phyloP scores from a whole-genome alignment of 2,113 vertebrate genomes.

The Equus quagga region DNA sequence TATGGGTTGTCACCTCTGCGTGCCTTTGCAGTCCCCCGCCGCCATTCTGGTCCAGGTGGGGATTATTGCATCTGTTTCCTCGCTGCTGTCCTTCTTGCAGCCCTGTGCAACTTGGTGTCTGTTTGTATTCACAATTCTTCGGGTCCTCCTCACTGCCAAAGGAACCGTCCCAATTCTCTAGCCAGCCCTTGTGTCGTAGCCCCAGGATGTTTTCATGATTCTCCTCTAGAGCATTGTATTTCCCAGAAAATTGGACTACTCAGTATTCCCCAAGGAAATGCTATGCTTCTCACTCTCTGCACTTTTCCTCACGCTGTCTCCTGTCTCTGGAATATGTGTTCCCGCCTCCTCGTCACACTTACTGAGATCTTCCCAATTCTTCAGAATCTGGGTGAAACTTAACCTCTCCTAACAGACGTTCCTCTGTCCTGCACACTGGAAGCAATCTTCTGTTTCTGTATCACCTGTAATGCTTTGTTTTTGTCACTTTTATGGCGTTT shows the following conservation, averaged over 20 bases:
- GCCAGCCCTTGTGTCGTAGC: not conserved
- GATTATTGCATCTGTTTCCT: not conserved
- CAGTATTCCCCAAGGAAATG: not conserved
- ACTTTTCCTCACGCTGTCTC: not conserved
- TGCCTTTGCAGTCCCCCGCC: not conserved
- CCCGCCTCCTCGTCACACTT: not conserved
- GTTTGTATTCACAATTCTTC: slow-evolving; percentile 9
- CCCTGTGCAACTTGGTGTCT: not conserved
- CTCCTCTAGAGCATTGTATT: not conserved
- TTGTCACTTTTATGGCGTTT: not conserved
- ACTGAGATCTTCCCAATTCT: not conserved
- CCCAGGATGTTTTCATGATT: not conserved
- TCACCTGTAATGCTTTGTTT: slow-evolving; percentile 14
- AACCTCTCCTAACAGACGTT: not conserved
- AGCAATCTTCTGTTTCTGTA: not conserved
- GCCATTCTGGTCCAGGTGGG: not conserved
- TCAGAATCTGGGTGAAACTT: slow-evolving; percentile 10
- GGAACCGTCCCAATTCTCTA: not conserved
- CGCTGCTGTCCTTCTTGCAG: not conserved
- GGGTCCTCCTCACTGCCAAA: not conserved
- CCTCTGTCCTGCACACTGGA: not conserved
- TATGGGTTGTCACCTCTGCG: not conserved
- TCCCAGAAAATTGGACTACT: not conserved
- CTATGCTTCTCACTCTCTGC: slow-evolving; percentile 17
- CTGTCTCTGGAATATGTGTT: not conserved